Percentiles rank a stretch among this genome's conserved stretches.
phyloP scores from a whole-genome alignment of 2,113 vertebrate species.

The Hydrochoerus hydrochaeris region DNA sequence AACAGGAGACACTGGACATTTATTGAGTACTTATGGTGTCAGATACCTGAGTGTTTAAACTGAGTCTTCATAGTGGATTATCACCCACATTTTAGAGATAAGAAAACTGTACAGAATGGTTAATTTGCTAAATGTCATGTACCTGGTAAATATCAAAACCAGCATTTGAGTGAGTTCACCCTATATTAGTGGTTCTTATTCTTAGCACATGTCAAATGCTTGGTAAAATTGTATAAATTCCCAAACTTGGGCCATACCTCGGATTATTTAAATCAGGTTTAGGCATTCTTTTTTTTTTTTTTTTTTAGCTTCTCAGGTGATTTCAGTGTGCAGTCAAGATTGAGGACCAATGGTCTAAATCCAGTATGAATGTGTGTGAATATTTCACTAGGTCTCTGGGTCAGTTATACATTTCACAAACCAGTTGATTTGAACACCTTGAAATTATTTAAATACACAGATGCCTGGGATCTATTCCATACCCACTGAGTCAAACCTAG shows the following conservation, averaged over 20 bases:
- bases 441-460: neutral
- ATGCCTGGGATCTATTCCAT: neutral
- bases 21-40: neutral
- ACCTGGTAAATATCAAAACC: neutral
- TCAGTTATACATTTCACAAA: neutral
- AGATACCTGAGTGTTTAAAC: neutral
- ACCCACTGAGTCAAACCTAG: neutral
- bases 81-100: neutral
- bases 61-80: neutral
- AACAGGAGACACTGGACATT: neutral
- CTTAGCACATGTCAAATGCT: neutral
- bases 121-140: neutral
- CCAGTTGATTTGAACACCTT: neutral
- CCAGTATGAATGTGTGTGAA: fast-evolving
- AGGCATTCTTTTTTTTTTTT: neutral
- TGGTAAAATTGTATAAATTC: neutral
- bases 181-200: neutral
- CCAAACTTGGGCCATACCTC: neutral
- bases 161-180: neutral
- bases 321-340: neutral
- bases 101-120: neutral
- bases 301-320: neutral
- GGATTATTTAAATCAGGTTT: neutral
- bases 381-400: neutral
- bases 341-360: neutral